These are phyloP conservation scores for Papilio helenus DNA, from an alignment of 1,140 invertebrate species.

Conservation along the genomic window DNA sequence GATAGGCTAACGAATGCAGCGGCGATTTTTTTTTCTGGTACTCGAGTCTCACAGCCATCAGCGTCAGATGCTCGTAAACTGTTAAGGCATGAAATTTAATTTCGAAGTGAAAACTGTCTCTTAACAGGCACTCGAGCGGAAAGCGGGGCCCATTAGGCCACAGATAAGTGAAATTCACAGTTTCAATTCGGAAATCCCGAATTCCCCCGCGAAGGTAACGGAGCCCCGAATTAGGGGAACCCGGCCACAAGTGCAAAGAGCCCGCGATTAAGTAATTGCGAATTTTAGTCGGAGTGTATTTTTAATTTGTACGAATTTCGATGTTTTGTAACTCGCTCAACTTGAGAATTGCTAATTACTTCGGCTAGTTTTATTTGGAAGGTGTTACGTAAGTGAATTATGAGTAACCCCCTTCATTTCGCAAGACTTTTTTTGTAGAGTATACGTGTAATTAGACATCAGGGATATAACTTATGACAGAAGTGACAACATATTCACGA, in stretches of 20 bases:
- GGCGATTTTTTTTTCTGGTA: slow-evolving; percentile 22
- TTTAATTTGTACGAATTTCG: slow-evolving; percentile 32
- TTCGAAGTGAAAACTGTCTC: slow-evolving; percentile 37
- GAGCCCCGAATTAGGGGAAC: slow-evolving; percentile 33
- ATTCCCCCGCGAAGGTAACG: slow-evolving; percentile 28
- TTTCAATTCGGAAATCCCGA: slow-evolving; percentile 33
- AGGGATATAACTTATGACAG: not conserved
- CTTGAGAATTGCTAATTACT: slow-evolving; percentile 37
- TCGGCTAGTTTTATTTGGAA: slow-evolving; percentile 25
- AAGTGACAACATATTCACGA: not conserved
- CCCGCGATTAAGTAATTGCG: slow-evolving; percentile 35
- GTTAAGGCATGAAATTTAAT: slow-evolving; percentile 36
- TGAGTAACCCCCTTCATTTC: slow-evolving; percentile 15
- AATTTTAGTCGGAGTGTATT: slow-evolving; percentile 21
- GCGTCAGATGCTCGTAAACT: slow-evolving; percentile 1
- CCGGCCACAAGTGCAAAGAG: slow-evolving; percentile 27
- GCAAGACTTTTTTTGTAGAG: not conserved
- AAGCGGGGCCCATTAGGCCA: slow-evolving; percentile 30
- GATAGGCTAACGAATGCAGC: slow-evolving; percentile 28
- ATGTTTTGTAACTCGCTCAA: slow-evolving; percentile 30
- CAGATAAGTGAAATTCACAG: slow-evolving; percentile 37
- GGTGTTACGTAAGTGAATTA: slow-evolving; percentile 23
- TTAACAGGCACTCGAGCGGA: slow-evolving; percentile 34
- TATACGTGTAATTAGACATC: not conserved
- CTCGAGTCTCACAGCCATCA: slow-evolving; percentile 1